These are phyloP conservation scores for Agriopis leucophaearia DNA, from an alignment of 2,888 invertebrate species.

Conservation along the genomic window DNA sequence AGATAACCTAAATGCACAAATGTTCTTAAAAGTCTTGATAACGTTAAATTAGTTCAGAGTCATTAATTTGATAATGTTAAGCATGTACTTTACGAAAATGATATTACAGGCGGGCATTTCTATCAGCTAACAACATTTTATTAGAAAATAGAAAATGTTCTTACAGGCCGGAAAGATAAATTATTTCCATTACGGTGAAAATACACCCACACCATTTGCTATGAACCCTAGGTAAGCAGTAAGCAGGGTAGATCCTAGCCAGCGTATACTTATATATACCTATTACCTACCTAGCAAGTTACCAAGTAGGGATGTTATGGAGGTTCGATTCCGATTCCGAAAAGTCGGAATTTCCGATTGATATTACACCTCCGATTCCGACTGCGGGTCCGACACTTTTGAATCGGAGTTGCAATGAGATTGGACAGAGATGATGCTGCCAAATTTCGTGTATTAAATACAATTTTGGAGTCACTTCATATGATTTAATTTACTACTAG, in stretches of 20 bases:
- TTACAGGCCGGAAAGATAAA: conserved; percentile 18
- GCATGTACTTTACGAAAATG: not conserved
- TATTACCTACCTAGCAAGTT: too few relatives aligned
- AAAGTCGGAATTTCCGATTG: too few relatives aligned
- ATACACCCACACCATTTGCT: conserved; percentile 13
- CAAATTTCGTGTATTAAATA: too few relatives aligned
- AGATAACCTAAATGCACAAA: conserved; percentile 32
- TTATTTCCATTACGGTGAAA: conserved; percentile 20
- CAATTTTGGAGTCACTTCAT: too few relatives aligned
- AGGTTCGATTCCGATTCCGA: too few relatives aligned
- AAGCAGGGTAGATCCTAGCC: not conserved
- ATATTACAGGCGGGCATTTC: not conserved
- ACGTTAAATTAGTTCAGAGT: not conserved
- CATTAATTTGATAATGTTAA: conserved; percentile 2
- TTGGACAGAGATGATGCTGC: too few relatives aligned
- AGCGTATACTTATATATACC: not conserved
- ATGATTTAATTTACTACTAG: too few relatives aligned
- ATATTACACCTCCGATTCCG: too few relatives aligned
- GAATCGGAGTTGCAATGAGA: too few relatives aligned
- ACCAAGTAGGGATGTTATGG: too few relatives aligned
- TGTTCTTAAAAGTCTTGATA: not conserved
- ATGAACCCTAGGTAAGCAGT: not conserved
- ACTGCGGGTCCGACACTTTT: too few relatives aligned
- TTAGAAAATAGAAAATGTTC: conserved; percentile 18
- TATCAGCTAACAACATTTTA: conserved; percentile 3